These are phyloP conservation scores for Hipposideros armiger DNA, from an alignment of 2,113 vertebrate genomes.

Conservation along the genomic window DNA sequence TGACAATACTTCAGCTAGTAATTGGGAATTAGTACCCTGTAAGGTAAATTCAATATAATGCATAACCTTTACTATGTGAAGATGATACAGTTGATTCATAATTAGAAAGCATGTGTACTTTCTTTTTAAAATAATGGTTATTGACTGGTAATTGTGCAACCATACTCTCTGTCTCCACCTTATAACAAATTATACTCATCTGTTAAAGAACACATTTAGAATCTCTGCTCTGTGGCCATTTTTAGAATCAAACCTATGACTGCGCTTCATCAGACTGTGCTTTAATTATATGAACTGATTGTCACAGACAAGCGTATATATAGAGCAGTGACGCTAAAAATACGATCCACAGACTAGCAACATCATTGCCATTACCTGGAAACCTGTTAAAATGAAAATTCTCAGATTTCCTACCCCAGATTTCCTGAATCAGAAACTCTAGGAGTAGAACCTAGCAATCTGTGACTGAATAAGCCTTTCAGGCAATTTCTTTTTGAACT, in stretches of 20 bases:
- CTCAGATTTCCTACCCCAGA: background rate
- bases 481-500: background rate
- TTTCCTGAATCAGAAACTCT: background rate
- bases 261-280: background rate
- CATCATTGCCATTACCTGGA: background rate
- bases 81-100: background rate
- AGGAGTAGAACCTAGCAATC: background rate
- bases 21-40: background rate
- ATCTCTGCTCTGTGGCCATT: background rate
- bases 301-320: background rate
- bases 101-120: background rate
- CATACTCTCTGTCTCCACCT: background rate
- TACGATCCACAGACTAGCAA: background rate
- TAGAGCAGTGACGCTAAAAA: background rate
- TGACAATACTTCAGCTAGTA: background rate
- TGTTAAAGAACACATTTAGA: slow-evolving; percentile 7
- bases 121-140: slow-evolving; percentile 16
- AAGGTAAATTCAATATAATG: background rate
- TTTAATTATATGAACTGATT: background rate
- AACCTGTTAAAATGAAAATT: background rate
- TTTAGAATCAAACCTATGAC: background rate
- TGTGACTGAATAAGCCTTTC: background rate
- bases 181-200: slow-evolving; percentile 18
- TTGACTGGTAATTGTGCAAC: slow-evolving; percentile 9
- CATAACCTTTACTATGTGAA: background rate